Evolutionary conservation across 2,888 invertebrate species (phyloP).

Genomic region (Heterodera filipjevi): DNA sequence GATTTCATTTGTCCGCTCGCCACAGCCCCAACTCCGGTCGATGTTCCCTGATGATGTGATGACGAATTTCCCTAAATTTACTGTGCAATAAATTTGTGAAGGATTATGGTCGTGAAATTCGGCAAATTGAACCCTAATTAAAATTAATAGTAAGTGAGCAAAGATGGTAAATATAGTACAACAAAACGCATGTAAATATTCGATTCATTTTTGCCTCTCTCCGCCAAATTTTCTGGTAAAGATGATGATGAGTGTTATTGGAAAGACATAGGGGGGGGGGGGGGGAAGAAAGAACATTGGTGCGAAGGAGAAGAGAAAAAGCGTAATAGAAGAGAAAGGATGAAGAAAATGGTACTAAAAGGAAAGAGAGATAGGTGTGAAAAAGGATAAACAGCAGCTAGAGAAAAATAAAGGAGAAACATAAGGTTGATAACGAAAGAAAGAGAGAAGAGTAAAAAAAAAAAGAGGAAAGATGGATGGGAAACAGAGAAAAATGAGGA

Average conservation of each 20-base stretch:
- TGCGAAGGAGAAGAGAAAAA: not conserved
- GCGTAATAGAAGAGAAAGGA: not conserved
- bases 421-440: too few species aligned
- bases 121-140: not conserved
- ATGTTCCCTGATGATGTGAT: slow-evolving; percentile 4
- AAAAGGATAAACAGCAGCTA: too few species aligned
- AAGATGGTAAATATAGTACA: not conserved
- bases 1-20: slow-evolving; percentile 1
- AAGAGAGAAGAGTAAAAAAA: too few species aligned
- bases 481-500: too few species aligned
- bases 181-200: not conserved
- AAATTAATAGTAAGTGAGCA: not conserved
- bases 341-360: not conserved
- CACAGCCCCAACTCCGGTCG: not conserved
- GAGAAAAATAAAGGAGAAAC: too few species aligned
- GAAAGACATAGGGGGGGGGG: not conserved
- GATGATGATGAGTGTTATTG: not conserved
- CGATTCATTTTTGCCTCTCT: not conserved
- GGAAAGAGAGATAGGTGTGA: not conserved
- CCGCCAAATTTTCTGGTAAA: not conserved
- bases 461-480: too few species aligned
- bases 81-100: too few species aligned
- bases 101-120: too few species aligned
- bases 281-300: not conserved
- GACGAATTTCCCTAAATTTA: slow-evolving; percentile 6